Base-by-base conservation (phyloP, 2,888 invertebrate genomes). In the Margaritifera margaritifera region DNA sequence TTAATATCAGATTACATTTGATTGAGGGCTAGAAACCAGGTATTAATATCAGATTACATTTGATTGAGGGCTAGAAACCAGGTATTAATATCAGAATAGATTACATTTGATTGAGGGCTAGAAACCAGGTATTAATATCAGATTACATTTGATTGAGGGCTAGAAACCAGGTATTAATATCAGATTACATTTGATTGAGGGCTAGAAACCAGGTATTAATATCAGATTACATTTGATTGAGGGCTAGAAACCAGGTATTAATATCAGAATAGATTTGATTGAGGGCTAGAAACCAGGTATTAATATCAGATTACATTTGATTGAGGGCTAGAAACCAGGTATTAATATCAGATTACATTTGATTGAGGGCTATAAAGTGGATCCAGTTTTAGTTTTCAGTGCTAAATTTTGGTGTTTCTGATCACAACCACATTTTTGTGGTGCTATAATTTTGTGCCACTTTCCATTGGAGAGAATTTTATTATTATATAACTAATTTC, bases 151-250 rank as follows among this genome's bases (percentile, higher is more conserved):
- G 19, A 24, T 8, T 42, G 15, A 11, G 42, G 15, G 15, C 98
- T 11, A 92, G 99, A 78, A 99, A 99, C 92, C 99, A 99, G 86
- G 89, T 88, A 92, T 55, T 70, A 24, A 58, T 19, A 11, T 42
- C 42, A 15, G 42, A 42, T 11, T n/a, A 53, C 51, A 2, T 22
- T 27, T 18, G 19, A 24, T 8, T 42, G 15, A 11, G 42, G 15
- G 15, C 98, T 11, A 92, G 99, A 78, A 99, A 99, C 92, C 99
- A 99, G 86, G 89, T 88, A 92, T 55, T 70, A 24, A 58, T 19
- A 11, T 42, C 42, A 15, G 42, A 42, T 11, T n/a, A 53, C 51
- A 2, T 22, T 27, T 18, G 19, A 24, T 8, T 42, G 15, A 11
- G 42, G 15, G 15, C 98, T 11, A 92, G 99, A 78, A 99, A 99